A percentile compares a stretch with the other conserved stretches of the same genome.
Conservation (phyloP, 2,113 vertebrate genomes). For the Pipra filicauda region DNA sequence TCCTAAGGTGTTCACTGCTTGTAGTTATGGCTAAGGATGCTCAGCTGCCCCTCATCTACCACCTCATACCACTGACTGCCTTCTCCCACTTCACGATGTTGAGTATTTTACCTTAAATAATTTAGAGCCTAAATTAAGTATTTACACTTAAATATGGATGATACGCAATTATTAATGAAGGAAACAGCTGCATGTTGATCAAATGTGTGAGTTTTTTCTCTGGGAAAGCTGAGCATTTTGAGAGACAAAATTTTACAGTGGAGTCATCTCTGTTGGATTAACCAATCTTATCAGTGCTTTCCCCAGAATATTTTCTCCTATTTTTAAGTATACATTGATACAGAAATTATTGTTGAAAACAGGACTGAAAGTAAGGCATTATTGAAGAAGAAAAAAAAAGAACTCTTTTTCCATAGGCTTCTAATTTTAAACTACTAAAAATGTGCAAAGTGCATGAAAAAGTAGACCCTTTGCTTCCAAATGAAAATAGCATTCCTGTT, state of each 20-base stretch:
- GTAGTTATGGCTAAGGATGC: slow-evolving; percentile 6
- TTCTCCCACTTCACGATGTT: background rate
- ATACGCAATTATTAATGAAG: background rate
- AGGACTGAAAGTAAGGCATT: background rate
- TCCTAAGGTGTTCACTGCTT: background rate
- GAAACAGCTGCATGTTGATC: background rate
- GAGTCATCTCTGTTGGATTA: background rate
- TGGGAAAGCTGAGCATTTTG: background rate
- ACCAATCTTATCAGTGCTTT: background rate
- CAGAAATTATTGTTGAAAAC: background rate
- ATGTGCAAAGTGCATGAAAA: background rate
- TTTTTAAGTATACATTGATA: background rate
- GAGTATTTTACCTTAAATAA: background rate
- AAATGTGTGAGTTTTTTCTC: background rate
- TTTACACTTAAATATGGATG: background rate
- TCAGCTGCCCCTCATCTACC: background rate
- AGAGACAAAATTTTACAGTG: background rate
- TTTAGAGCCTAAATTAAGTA: background rate
- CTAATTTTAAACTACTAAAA: background rate
- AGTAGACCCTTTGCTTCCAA: background rate
- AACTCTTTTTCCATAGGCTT: background rate
- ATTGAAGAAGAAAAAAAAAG: background rate
- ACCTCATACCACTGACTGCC: background rate
- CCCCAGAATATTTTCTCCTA: background rate
- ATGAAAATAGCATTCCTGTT: background rate